A percentile compares a stretch with the other conserved stretches of the same genome.
These are phyloP conservation scores for Bufo gargarizans DNA, from an alignment of 2,113 vertebrate species.

Conservation along the genomic window DNA sequence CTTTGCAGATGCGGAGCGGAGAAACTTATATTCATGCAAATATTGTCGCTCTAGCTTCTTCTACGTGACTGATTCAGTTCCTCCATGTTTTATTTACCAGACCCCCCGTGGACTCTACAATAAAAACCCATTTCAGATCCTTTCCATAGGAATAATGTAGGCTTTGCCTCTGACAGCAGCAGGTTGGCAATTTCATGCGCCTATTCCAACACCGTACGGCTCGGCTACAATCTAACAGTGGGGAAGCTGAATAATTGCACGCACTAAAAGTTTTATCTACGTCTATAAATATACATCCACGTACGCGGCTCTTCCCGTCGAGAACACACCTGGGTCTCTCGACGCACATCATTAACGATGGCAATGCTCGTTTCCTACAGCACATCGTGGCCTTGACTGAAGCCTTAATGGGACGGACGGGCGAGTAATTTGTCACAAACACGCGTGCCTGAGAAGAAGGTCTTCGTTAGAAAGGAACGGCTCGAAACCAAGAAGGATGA, in stretches of 20 bases:
- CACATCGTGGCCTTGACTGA: background rate
- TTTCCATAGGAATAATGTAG: background rate
- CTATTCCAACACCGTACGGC: background rate
- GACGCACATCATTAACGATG: background rate
- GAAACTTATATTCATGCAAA: background rate
- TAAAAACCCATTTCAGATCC: slow-evolving; percentile 17
- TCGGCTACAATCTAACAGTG: slow-evolving; percentile 8
- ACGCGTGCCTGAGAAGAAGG: background rate
- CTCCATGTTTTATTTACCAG: background rate
- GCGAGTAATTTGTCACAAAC: background rate
- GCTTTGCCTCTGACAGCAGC: background rate
- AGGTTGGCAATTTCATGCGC: slow-evolving; percentile 1
- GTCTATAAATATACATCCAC: slow-evolving; percentile 41
- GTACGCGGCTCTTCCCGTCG: background rate
- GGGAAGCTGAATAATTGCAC: slow-evolving; percentile 45
- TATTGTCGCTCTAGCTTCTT: background rate
- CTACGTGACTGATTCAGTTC: background rate
- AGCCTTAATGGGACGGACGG: background rate
- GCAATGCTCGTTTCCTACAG: background rate
- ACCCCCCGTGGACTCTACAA: background rate
- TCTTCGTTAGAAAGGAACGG: background rate
- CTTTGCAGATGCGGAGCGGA: background rate
- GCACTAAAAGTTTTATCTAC: slow-evolving; percentile 26
- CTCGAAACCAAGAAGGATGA: background rate
- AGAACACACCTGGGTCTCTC: background rate